Evolutionary conservation across 2,888 invertebrate genomes (phyloP).

Genomic region (Rhamphomyia laevipes): DNA sequence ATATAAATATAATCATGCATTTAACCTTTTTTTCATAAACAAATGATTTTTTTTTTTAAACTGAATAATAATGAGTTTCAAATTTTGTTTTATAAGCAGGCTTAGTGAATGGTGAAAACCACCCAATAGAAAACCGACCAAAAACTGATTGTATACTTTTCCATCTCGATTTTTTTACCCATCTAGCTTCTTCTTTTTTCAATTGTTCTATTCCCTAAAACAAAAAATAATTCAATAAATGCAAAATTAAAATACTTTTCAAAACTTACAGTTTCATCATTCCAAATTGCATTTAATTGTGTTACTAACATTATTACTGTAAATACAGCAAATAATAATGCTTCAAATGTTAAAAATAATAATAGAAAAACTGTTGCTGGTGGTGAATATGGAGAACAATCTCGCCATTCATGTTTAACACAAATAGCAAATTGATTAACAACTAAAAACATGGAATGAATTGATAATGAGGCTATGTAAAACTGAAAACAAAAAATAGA

Average conservation of each 20-base stretch:
- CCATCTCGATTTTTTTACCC: conserved; percentile 87
- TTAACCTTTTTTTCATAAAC: neutral
- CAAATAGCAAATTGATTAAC: conserved; percentile 91
- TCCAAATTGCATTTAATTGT: conserved; percentile 93
- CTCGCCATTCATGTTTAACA: conserved; percentile 87
- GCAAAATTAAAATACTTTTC: neutral
- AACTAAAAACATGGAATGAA: conserved; percentile 84
- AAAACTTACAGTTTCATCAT: conserved; percentile 85
- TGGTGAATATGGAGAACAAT: conserved; percentile 85
- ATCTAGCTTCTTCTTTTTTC: conserved; percentile 88
- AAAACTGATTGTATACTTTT: conserved; percentile 94
- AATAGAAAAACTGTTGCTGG: conserved; percentile 90
- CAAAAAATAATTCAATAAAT: conserved; percentile 4
- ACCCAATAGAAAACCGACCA: conserved; percentile 85
- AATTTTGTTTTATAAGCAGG: conserved; percentile 67
- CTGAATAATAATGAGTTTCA: conserved; percentile 74
- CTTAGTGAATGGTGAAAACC: conserved; percentile 71
- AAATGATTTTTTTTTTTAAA: conserved; percentile 46
- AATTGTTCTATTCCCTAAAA: conserved; percentile 87
- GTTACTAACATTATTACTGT: conserved; percentile 96
- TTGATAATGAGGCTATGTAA: conserved; percentile 93
- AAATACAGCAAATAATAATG: conserved; percentile 92
- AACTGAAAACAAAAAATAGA: conserved; percentile 49
- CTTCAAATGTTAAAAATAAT: conserved; percentile 85
- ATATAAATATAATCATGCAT: no score